phyloP scores from a whole-genome alignment of 2,888 invertebrate species.

The Dendrolimus houi region DNA sequence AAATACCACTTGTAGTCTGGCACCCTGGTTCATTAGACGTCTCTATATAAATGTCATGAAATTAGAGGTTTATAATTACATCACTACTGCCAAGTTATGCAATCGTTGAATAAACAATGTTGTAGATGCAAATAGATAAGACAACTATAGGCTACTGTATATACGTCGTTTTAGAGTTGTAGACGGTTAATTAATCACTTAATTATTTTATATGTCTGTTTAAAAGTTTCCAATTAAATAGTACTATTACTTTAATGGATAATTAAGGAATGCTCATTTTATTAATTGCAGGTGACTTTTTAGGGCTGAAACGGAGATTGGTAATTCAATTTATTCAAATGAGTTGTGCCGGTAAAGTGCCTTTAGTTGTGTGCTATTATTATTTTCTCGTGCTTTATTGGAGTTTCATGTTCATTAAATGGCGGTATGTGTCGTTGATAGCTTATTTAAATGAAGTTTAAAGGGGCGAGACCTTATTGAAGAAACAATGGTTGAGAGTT shows the following conservation, averaged over 20 bases:
- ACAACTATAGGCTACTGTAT: conserved; percentile 27
- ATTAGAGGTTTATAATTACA: conserved; percentile 1
- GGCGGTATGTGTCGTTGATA: conserved; percentile 40
- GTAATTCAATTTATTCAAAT: conserved; percentile 72
- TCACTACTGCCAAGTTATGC: conserved; percentile 5
- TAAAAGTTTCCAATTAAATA: conserved; percentile 65
- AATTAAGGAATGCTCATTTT: conserved; percentile 66
- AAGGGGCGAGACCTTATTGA: conserved; percentile 29
- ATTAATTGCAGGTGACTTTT: conserved; percentile 62
- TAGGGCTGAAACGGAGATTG: conserved; percentile 41
- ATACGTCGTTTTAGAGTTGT: conserved; percentile 51
- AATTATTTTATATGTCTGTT: conserved; percentile 68
- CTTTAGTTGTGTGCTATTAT: conserved; percentile 68
- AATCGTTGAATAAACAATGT: conserved; percentile 39
- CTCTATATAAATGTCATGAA: neutral
- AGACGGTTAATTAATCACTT: conserved; percentile 70
- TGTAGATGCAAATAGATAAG: conserved; percentile 50
- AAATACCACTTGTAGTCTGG: conserved; percentile 2
- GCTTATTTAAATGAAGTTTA: conserved; percentile 62
- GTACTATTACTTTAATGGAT: conserved; percentile 67
- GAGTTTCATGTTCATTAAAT: conserved; percentile 64
- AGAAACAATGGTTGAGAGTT: conserved; percentile 33
- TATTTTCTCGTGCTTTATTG: conserved; percentile 68
- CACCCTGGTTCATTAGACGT: neutral
- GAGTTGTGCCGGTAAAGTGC: conserved; percentile 59